Base-by-base conservation (phyloP, 2,797 vertebrate genomes). In the Triplophysa bombifrons region DNA sequence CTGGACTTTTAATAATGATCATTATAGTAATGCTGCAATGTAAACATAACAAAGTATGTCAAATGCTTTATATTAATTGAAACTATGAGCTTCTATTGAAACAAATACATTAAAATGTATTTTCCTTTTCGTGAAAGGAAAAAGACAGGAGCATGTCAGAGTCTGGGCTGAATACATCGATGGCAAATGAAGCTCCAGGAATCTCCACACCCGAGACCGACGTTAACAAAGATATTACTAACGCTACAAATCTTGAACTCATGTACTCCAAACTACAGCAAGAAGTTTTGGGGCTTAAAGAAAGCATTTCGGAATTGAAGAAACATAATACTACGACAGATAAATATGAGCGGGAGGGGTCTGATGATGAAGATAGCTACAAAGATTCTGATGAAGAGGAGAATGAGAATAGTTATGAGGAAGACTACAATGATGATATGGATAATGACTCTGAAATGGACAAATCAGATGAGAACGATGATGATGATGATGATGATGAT, bases 231-330 rank as follows among this genome's bases (percentile, higher is more conserved):
- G 25, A 34, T 12, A 12, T 19, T 19, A 19, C 46, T 48, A 48
- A 68, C 17, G 10, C 60, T 48, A 27, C 0, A 27, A 8, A 2
- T 13, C 22, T 61, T 61, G 41, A 2, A 1, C 38, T 12, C 9
- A 48, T 61, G 5, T 73, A 17, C 22, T 73, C 71, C 38, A 61
- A 56, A 30, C 56, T 73, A 19, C 41, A 61, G 38, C 16, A 72
- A 61, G 71, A 73, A 17, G 41, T 73, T 30, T 61, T 12, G 12
- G 56, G n/a, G 53, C 53, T 55, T 55, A 55, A 55, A 20, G 20
- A 55, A 55, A 55, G 53, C 8, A 20, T 55, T 20, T 55, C 53
- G 2, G 0, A 20, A 11, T 55, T 55, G 0, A 55, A 55, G 53
- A 20, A 55, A 55, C 9, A 19, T 8, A 53, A n/a, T 17, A 20